Evolutionary conservation across 2,113 vertebrate species (phyloP).

Genomic region (Acinonyx jubatus): DNA sequence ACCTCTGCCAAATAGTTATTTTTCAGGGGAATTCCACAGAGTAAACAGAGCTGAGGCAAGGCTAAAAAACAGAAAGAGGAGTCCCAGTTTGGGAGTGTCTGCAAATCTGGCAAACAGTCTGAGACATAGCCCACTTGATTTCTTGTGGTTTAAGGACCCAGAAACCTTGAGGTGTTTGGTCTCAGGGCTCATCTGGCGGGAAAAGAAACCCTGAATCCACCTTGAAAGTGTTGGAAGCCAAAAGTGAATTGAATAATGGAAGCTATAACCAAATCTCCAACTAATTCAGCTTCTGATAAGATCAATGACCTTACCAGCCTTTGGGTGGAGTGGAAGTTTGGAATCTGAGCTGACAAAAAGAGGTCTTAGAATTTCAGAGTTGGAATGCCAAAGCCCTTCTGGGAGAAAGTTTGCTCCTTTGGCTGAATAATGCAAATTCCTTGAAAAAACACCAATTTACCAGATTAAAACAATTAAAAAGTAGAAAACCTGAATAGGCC

Average conservation of each 20-base stretch:
- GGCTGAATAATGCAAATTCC: not conserved
- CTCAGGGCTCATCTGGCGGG: not conserved
- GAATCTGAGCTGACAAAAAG: not conserved
- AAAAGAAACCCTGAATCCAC: not conserved
- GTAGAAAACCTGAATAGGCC: not conserved
- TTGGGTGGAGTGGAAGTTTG: not conserved
- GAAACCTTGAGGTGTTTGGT: not conserved
- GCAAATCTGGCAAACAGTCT: not conserved
- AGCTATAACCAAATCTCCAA: not conserved
- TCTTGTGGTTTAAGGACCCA: not conserved
- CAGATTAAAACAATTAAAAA: not conserved
- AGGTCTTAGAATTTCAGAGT: not conserved
- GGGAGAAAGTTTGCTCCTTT: not conserved
- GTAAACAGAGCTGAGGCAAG: not conserved
- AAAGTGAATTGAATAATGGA: not conserved
- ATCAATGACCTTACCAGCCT: not conserved
- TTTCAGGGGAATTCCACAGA: not conserved
- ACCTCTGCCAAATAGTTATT: not conserved
- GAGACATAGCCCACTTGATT: not conserved
- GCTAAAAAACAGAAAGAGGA: not conserved
- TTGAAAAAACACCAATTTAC: not conserved
- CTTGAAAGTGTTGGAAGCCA: not conserved
- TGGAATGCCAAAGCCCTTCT: not conserved
- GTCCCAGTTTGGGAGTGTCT: not conserved
- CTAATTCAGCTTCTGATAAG: not conserved